A percentile compares a stretch with the other conserved stretches of the same genome.
phyloP scores from a whole-genome alignment of 2,113 vertebrate species.

The Ancistrus triradiatus region DNA sequence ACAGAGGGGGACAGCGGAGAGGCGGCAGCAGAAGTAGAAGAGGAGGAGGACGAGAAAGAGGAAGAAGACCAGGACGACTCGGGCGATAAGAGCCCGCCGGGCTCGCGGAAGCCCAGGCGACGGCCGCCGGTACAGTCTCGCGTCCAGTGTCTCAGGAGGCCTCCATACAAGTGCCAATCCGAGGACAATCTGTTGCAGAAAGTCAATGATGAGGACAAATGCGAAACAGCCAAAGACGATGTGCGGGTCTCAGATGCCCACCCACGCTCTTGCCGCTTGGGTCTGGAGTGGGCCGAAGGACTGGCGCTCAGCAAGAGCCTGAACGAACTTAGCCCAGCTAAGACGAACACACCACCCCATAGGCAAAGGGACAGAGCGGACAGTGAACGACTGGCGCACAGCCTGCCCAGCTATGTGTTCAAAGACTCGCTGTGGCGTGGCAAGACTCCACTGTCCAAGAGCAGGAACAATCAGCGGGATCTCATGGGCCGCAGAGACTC shows the following conservation, averaged over 20 bases:
- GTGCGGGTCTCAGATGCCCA: neutral
- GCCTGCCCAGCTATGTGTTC: conserved; percentile 48
- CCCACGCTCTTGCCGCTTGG: neutral
- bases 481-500: conserved; percentile 47
- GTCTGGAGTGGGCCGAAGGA: neutral
- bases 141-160: conserved; percentile 54
- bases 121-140: conserved; percentile 71
- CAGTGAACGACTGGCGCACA: conserved; percentile 27
- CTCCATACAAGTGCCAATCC: conserved; percentile 76
- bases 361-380: neutral
- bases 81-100: conserved; percentile 45
- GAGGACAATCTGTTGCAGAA: conserved; percentile 85
- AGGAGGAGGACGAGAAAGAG: conserved; percentile 52
- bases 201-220: conserved; percentile 38
- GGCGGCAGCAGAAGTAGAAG: conserved; percentile 41
- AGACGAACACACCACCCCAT: conserved; percentile 23
- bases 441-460: conserved; percentile 20
- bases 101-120: conserved; percentile 72
- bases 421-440: conserved; percentile 43
- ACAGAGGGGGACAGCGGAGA: conserved; percentile 33
- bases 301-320: conserved; percentile 75
- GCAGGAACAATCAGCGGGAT: accelerated
- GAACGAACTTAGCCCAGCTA: conserved; percentile 61
- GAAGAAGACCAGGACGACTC: conserved; percentile 52
- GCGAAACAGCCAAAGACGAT: neutral